These are phyloP conservation scores for Suncus etruscus DNA, from an alignment of 2,113 vertebrate species.

Conservation along the genomic window DNA sequence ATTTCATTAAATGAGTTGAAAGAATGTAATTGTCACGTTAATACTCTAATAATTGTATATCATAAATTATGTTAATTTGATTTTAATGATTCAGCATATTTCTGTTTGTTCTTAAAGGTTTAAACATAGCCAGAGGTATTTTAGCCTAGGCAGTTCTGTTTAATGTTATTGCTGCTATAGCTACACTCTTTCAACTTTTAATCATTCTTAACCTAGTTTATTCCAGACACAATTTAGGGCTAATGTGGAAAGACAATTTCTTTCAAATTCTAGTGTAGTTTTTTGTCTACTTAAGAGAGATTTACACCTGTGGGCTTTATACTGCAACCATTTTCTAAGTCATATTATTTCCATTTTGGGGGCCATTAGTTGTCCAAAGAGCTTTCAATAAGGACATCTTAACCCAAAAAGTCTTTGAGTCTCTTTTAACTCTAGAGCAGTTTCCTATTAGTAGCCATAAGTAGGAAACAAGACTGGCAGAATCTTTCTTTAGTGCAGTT, in stretches of 20 bases:
- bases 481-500: constrained; percentile 4
- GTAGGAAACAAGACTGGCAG: constrained; percentile 1
- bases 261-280: not conserved
- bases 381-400: not conserved
- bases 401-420: not conserved
- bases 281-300: not conserved
- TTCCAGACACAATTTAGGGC: not conserved
- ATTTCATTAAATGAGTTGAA: constrained; percentile 60
- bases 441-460: constrained; percentile 16
- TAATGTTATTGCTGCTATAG: constrained; percentile 44
- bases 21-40: constrained; percentile 61
- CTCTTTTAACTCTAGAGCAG: not conserved
- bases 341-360: not conserved
- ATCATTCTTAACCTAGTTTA: constrained; percentile 44
- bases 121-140: constrained; percentile 67
- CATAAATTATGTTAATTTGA: constrained; percentile 76
- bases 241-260: not conserved
- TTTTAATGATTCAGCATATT: constrained; percentile 73
- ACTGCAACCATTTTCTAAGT: not conserved
- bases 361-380: not conserved
- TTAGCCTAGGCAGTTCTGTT: constrained; percentile 54
- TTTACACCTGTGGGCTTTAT: not conserved
- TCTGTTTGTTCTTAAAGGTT: constrained; percentile 72
- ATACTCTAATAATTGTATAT: constrained; percentile 62
- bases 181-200: constrained; percentile 43